Conservation (phyloP, 2,797 vertebrate genomes). For the Typhlichthys subterraneus region DNA sequence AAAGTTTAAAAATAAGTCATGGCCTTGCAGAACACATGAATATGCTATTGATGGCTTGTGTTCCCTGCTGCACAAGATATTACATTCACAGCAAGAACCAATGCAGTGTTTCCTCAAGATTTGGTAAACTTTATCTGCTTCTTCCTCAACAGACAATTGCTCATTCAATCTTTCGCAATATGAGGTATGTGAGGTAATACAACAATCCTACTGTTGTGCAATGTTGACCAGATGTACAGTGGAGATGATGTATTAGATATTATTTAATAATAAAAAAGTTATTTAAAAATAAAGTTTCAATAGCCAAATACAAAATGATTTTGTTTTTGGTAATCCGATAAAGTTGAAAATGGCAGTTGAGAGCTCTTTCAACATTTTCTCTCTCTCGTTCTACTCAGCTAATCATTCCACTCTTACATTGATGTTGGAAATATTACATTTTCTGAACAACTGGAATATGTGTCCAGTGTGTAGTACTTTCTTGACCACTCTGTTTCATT, state of each 20-base stretch:
- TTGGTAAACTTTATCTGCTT: conserved; percentile 6
- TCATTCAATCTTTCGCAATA: conserved; percentile 20
- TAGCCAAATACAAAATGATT: no score
- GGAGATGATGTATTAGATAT: conserved; percentile 13
- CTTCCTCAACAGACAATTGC: conserved; percentile 9
- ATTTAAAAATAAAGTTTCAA: conserved; percentile 2
- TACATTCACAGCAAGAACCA: background rate
- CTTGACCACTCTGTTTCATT: conserved; percentile 42
- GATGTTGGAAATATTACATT: no score
- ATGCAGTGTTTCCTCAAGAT: conserved; percentile 1
- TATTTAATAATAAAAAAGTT: background rate
- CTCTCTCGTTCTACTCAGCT: no score
- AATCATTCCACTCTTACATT: no score
- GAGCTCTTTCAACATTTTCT: no score
- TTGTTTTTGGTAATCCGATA: no score
- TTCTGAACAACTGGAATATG: no score
- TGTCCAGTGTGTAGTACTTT: conserved; percentile 43
- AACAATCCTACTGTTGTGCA: conserved; percentile 54
- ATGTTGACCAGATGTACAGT: conserved; percentile 46
- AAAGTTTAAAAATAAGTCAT: background rate
- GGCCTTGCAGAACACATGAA: conserved; percentile 5
- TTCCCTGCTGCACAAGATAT: conserved; percentile 14
- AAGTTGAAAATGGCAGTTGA: no score
- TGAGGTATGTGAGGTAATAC: background rate
- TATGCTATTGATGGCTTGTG: background rate